Base-by-base conservation (phyloP, 1,140 invertebrate species). In the Trichonephila inaurata region DNA sequence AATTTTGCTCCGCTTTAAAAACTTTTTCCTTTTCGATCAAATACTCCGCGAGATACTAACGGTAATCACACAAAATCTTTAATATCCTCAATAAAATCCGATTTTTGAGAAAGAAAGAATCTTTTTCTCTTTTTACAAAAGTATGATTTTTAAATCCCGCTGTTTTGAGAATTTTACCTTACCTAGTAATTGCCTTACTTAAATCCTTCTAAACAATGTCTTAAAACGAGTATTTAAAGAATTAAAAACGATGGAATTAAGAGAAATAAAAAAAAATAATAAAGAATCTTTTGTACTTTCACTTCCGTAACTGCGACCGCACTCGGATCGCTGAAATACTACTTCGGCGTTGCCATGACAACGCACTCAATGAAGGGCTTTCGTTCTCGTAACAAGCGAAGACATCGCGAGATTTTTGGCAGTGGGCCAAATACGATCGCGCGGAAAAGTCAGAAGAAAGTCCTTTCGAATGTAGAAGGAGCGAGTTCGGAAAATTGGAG, bases 391-490 rank as follows among this genome's bases (percentile, higher is more conserved):
- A 92, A 92, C 90, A 62, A 92, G 90, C 60, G 33, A n/a, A 51
- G 51, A 51, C 51, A 12, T 51, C 51, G 51, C 51, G 77, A 66
- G 77, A 85, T n/a, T 64, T 85, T 92, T 92, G 90, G 90, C 90
- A 85, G 40, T 12, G 28, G 19, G 77, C 90, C 90, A 92, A 92
- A 92, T 81, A 24, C 60, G 19, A 81, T 91, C 81, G 81, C 77
- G 62, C 51, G 90, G 77, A 61, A n/a, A 92, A 92, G 82, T 92
- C 90, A 85, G 21, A 85, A 85, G 81, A 92, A 92, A 92, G 90
- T 91, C 81, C 33, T 64, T 91, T 40, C n/a, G 7, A 51, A 51
- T 12, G 10, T 51, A 51, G 51, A 12, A 10, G 51, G 51, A 12
- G 51, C 10, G 51, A 51, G 51, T 51, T 51, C 7, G 51, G 51